These are phyloP conservation scores for Coptodon rendalli DNA, from an alignment of 2,113 vertebrate genomes.

Conservation along the genomic window DNA sequence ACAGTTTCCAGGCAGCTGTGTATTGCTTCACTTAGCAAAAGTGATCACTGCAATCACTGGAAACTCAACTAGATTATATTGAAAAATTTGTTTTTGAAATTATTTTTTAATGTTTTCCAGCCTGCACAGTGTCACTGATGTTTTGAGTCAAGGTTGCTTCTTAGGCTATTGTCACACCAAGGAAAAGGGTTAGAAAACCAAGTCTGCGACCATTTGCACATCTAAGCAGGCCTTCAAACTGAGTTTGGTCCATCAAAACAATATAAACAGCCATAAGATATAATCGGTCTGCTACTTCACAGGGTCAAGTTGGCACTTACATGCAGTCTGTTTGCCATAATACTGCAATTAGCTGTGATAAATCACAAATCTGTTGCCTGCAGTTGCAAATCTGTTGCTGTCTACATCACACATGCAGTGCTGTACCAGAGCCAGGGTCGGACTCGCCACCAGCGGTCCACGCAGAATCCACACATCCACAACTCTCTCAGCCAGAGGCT, in stretches of 20 bases:
- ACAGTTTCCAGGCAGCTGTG: background rate
- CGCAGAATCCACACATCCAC: background rate
- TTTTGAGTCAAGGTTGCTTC: background rate
- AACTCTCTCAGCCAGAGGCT: background rate
- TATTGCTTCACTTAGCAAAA: background rate
- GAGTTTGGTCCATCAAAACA: background rate
- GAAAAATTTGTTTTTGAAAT: background rate
- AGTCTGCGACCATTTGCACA: background rate
- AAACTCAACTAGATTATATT: background rate
- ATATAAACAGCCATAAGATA: background rate
- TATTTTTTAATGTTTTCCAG: background rate
- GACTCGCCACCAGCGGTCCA: background rate
- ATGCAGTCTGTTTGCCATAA: background rate
- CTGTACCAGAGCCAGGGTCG: background rate
- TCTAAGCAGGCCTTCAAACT: background rate
- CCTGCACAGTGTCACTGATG: background rate
- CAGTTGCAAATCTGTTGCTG: background rate
- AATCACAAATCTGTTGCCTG: background rate
- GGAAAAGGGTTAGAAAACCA: background rate
- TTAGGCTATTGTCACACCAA: background rate
- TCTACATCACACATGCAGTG: background rate
- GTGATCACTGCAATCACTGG: background rate
- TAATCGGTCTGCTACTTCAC: background rate
- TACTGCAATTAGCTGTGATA: background rate
- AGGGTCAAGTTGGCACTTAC: background rate